Base-by-base conservation (phyloP, 2,113 vertebrate species). In the Mormyrus iriodes region DNA sequence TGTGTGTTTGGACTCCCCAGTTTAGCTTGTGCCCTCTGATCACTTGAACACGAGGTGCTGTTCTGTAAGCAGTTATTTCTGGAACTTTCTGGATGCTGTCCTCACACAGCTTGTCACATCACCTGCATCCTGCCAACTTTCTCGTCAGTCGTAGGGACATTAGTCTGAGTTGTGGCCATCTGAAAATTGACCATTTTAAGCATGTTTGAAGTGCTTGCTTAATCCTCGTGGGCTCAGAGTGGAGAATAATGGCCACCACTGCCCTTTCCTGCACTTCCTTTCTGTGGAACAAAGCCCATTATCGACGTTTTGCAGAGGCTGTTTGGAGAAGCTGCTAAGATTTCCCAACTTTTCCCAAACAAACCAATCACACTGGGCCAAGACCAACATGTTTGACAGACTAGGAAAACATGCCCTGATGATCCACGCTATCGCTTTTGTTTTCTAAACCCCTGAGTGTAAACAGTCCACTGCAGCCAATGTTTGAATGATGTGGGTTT, bases 391-490 rank as follows among this genome's bases (percentile, higher is more conserved):
- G 24, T n/a, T 55, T 39, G 19, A 19, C 51, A 55, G 84, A 86
- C 35, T 19, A 93, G 91, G 52, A 92, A 92, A 92, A 95, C 92
- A 90, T 91, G 90, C 61, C 82, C 2, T 89, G 65, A 85, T 88
- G 87, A 90, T 92, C 58, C 42, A 12, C 4, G 24, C 46, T 49
- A 52, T 86, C 27, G 10, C 10, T 86, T 53, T 86, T 42, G 39
- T 13, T 39, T 53, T 86, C 2, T 84, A 53, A 55, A 86, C 17
- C 51, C 24, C 5, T 19, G 6, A 84, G 17, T 86, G 51, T 49
- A 51, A 52, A 48, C 46, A 21, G 24, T 85, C 39, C 76, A 39
- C 35, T 21, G 21, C 82, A 84, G 39, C 35, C 48, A 55, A 86
- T 2, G 3, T 86, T 51, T 53, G 44, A 86, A 35, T 86, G 17